Evolutionary conservation across 2,113 vertebrate genomes (phyloP).

Genomic region (Orientallactaga bullata): DNA sequence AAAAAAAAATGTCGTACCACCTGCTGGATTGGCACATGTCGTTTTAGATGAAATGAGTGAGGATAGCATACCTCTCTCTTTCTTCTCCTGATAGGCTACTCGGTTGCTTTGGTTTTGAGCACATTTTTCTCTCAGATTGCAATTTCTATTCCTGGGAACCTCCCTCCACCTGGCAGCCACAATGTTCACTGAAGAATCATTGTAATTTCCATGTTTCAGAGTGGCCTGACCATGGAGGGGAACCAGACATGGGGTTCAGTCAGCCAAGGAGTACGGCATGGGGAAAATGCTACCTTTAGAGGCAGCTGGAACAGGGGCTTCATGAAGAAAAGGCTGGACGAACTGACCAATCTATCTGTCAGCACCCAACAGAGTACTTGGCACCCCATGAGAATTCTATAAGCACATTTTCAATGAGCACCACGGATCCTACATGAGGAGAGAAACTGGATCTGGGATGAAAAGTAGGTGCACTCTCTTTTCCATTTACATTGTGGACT

Average conservation of each 20-base stretch:
- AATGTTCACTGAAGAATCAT: neutral
- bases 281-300: neutral
- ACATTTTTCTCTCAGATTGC: neutral
- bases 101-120: rapidly evolving
- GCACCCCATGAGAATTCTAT: neutral
- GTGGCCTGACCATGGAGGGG: neutral
- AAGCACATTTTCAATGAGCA: neutral
- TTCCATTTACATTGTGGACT: neutral
- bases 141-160: neutral
- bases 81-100: rapidly evolving
- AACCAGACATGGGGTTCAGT: too few species aligned
- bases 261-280: rapidly evolving
- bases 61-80: rapidly evolving
- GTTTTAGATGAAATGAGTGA: rapidly evolving
- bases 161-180: too few species aligned
- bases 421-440: neutral
- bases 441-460: neutral
- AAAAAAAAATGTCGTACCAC: too few species aligned
- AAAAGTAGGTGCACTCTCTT: neutral
- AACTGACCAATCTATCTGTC: too few species aligned
- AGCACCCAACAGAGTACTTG: neutral
- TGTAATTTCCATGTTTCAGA: neutral
- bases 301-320: neutral
- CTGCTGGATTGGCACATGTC: neutral
- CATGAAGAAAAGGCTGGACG: neutral